Base-by-base conservation (phyloP, 2,797 vertebrate species). In the Anabas testudineus region DNA sequence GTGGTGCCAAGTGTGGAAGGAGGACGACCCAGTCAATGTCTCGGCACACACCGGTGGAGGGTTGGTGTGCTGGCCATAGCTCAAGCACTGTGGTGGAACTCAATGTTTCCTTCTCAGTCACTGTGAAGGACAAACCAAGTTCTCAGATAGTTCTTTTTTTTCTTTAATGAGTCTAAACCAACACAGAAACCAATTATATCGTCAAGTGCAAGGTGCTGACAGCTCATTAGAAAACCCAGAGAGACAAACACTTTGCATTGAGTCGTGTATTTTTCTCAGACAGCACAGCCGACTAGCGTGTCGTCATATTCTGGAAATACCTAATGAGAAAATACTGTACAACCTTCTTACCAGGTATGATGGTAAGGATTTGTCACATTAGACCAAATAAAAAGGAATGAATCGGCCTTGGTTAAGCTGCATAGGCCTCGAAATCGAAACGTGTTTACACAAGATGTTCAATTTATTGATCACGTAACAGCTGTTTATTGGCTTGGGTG, bases 151-250 rank as follows among this genome's bases (percentile, higher is more conserved):
- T 62, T 68, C 57, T 10, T 39, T 69, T 76, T 62, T 68, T 57
- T 10, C 39, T 69, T 76, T 84, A 85, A 81, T 76, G 69, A 83
- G 60, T 76, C 53, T 37, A 85, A 75, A 76, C 63, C 55, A 70
- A 59, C 59, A 37, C 19, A 51, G 64, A 32, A 84, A 68, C 69
- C 77, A 88, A 86, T 87, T 87, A 85, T 56, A 64, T 34, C 7
- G 63, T 78, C 76, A 69, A 67, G 66, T 75, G 64, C 37, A 43
- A 74, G 53, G 79, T 76, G 71, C 61, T 81, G 85, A 80, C 76
- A 81, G 74, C 80, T 89, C 85, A 90, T 88, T 88, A 87, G 55
- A 62, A 80, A 85, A 75, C 51, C 59, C 8, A 16, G 32, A 73
- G 66, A 53, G 76, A 71, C 64, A 55, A 76, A 81, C 81, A 45